phyloP scores from a whole-genome alignment of 2,113 vertebrate genomes.

The Sylvilagus bachmani region DNA sequence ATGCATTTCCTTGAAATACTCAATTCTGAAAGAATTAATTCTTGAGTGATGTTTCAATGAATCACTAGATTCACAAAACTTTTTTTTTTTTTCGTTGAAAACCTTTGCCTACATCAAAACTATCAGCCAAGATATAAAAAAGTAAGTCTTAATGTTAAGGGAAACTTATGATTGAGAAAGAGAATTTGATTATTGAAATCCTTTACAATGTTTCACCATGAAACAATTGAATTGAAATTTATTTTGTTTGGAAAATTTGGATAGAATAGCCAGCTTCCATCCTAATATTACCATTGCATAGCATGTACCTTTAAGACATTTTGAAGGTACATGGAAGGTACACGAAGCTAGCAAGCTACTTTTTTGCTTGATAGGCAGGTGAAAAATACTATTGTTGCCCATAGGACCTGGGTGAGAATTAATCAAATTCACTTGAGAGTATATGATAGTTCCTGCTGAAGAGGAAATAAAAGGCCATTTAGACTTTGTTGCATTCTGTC shows the following conservation, averaged over 20 bases:
- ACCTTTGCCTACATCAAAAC: slow-evolving; percentile 45
- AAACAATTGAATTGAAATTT: slow-evolving; percentile 44
- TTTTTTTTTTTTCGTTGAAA: slow-evolving; percentile 67
- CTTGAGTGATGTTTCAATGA: slow-evolving; percentile 70
- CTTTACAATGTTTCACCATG: slow-evolving; percentile 20
- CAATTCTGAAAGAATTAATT: slow-evolving; percentile 64
- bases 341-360: not conserved
- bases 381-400: not conserved
- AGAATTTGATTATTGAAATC: slow-evolving; percentile 50
- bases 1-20: slow-evolving; percentile 69
- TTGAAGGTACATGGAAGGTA: not conserved
- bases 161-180: slow-evolving; percentile 44
- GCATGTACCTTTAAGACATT: not conserved
- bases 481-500: not conserved
- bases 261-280: slow-evolving; percentile 28
- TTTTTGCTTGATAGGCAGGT: slow-evolving; percentile 9
- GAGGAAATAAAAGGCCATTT: not conserved
- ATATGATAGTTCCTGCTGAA: not conserved
- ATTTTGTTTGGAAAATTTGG: slow-evolving; percentile 60
- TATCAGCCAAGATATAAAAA: slow-evolving; percentile 39
- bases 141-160: slow-evolving; percentile 35
- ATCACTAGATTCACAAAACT: slow-evolving; percentile 8
- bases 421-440: not conserved
- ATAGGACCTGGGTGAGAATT: not conserved
- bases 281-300: not conserved